Base-by-base conservation (phyloP, 2,797 vertebrate species). In the Anisognathus igniventris region DNA sequence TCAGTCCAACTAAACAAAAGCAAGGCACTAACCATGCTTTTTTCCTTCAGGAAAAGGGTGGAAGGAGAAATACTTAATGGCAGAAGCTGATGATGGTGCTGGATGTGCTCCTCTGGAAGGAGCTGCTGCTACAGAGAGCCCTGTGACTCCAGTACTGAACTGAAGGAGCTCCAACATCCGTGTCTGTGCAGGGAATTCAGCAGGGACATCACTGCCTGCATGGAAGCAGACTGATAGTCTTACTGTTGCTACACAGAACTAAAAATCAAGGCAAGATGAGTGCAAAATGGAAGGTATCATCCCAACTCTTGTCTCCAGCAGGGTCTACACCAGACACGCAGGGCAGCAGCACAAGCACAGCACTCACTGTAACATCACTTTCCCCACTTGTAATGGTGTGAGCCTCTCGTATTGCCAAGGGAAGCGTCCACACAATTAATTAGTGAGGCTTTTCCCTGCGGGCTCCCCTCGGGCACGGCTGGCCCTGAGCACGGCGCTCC, bases 141-240 rank as follows among this genome's bases (percentile, higher is more conserved):
- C 30, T 8, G 20, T 1, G 12, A 9, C 4, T 6, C 28, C 0
- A 2, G 1, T 0, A 31, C 7, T 0, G 21, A 42, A 7, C 10
- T 4, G 13, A 65, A 51, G 20, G 7, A 47, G 35, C 10, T 30
- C 8, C 48, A 40, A 1, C 0, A 3, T 7, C 30, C 5, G 0
- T 0, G 3, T 5, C 27, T 16, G 30, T 11, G 31, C 37, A 27
- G 2, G 7, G 25, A 39, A 31, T 15, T 17, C 18, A 14, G 24
- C 18, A 6, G 14, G 15, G 4, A 6, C 9, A 12, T 4, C 15
- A 13, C 44, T 10, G 45, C 14, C 28, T 7, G 14, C 54, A 10
- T 0, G 3, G 11, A 16, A 14, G 17, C 33, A 9, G 9, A 39
- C 11, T 1, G 19, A 16, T 1, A 24, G 2, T 13, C 54, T 6